Percentiles rank a stretch among this genome's conserved stretches.
phyloP scores from a whole-genome alignment of 2,888 invertebrate species.

The Sepioteuthis lessoniana region DNA sequence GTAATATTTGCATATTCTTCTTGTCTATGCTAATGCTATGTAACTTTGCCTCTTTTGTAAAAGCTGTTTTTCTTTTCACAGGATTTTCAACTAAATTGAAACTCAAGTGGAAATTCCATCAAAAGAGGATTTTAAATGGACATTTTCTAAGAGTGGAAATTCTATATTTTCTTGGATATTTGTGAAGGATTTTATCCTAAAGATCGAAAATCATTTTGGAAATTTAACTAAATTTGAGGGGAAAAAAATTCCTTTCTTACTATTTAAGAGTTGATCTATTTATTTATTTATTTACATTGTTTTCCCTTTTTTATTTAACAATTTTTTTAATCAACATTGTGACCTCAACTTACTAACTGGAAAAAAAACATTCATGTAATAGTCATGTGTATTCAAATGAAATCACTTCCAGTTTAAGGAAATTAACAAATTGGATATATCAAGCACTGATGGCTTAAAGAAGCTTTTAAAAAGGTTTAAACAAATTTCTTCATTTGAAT shows the following conservation, averaged over 20 bases:
- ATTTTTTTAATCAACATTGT: not conserved
- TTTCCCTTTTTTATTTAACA: no score
- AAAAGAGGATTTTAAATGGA: not conserved
- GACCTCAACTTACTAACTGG: not conserved
- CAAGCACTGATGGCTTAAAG: not conserved
- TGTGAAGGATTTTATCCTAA: not conserved
- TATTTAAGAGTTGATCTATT: not conserved
- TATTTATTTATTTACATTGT: no score
- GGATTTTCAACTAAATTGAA: not conserved
- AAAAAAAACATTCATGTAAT: not conserved
- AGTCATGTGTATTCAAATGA: not conserved
- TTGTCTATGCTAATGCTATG: no score
- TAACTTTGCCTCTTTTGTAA: no score
- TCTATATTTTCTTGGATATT: not conserved
- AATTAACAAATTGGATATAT: not conserved
- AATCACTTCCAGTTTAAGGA: not conserved
- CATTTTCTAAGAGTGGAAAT: conserved; percentile 11
- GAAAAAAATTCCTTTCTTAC: not conserved
- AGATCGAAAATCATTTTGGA: not conserved
- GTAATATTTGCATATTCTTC: no score
- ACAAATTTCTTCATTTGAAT: not conserved
- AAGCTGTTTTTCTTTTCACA: not conserved
- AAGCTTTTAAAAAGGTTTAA: not conserved
- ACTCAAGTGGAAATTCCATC: not conserved
- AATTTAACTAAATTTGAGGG: not conserved